Percentiles rank a stretch among this genome's conserved stretches.
Evolutionary conservation across 2,797 vertebrate species (phyloP).

Genomic region (Lepus oiostolus): DNA sequence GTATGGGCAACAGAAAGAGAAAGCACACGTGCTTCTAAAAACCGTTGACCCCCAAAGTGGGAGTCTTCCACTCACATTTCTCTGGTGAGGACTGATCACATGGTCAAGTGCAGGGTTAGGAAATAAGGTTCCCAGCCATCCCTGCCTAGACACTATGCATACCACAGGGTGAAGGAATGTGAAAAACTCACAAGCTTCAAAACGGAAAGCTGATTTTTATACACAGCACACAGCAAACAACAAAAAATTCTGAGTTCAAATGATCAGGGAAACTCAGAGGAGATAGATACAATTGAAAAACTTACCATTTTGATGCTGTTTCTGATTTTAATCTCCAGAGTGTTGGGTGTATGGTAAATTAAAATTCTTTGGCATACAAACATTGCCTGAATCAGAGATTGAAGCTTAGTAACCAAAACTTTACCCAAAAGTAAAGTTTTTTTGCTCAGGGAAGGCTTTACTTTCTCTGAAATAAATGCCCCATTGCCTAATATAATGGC

Average conservation of each 20-base stretch:
- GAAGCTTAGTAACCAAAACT: not conserved
- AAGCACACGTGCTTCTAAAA: not conserved
- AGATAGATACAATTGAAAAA: not conserved
- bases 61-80: not conserved
- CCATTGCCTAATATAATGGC: not conserved
- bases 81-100: not conserved
- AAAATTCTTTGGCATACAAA: not conserved
- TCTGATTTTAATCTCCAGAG: not conserved
- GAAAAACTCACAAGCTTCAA: not conserved
- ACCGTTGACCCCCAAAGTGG: not conserved
- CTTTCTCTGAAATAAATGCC: not conserved
- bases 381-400: not conserved
- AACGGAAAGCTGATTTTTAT: not conserved
- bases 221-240: not conserved
- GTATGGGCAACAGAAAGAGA: not conserved
- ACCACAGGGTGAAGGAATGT: not conserved
- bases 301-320: not conserved
- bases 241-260: not conserved
- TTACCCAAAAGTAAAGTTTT: not conserved
- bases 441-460: not conserved
- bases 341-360: not conserved
- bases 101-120: not conserved
- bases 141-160: not conserved
- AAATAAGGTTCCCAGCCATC: not conserved
- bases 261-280: not conserved